These are phyloP conservation scores for Burhinus oedicnemus DNA, from an alignment of 2,113 vertebrate species.

Conservation along the genomic window DNA sequence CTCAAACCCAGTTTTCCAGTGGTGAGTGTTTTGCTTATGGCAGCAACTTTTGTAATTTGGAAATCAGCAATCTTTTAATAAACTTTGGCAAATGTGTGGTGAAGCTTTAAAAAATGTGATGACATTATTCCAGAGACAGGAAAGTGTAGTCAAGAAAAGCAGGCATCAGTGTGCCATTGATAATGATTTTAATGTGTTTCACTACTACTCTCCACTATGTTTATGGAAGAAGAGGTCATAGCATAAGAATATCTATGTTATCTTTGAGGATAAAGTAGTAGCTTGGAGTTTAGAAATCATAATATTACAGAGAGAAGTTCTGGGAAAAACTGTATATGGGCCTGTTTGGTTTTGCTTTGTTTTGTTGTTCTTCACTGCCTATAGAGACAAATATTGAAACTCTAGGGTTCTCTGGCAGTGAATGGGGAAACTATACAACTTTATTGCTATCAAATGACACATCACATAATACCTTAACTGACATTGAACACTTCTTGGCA, in stretches of 20 bases:
- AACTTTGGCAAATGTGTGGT: background rate
- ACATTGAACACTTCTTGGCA: background rate
- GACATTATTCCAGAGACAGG: background rate
- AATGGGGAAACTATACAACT: background rate
- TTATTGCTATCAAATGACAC: background rate
- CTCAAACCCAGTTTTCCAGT: background rate
- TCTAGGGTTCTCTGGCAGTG: background rate
- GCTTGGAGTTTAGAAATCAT: background rate
- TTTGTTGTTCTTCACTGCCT: background rate
- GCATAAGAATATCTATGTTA: background rate
- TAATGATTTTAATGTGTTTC: background rate
- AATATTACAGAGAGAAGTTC: background rate
- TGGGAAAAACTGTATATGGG: background rate
- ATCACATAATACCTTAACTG: background rate
- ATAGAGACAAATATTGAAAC: background rate
- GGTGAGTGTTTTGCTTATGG: background rate
- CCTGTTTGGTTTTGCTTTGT: background rate
- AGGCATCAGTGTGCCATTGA: background rate
- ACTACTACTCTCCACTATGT: background rate
- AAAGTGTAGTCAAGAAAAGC: background rate
- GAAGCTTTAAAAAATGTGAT: background rate
- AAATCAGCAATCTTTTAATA: background rate
- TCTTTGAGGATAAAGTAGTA: background rate
- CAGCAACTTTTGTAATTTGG: background rate
- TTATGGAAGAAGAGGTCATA: background rate